Base-by-base conservation (phyloP, 1,140 invertebrate species). In the Drosophila navojoa region DNA sequence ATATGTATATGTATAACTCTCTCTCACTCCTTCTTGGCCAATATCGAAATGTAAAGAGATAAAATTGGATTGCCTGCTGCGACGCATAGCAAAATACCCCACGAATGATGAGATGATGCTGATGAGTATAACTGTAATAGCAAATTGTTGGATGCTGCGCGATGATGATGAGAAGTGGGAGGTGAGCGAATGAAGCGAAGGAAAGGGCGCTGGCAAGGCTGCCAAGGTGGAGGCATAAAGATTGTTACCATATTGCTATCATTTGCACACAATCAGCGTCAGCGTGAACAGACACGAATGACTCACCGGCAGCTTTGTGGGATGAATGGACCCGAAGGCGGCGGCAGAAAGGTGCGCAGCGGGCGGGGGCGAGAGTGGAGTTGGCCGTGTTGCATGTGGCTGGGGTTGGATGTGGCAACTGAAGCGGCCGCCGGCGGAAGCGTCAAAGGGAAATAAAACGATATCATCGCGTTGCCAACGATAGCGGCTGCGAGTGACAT, bases 181-280 rank as follows among this genome's bases (percentile, higher is more conserved):
- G 29, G 6, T 53, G 13, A 4, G 45, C 25, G 32, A 29, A 4
- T 29, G 19, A 9, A 13, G 19, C 19, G 19, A 22, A 7, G 5
- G 1, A 13, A 9, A 0, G 16, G 52, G n/a, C 0, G 4, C 19
- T 3, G 5, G 22, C 19, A 38, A 11, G 35, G 1, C n/a, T 44
- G 53, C 5, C 22, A 29, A 60, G 71, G 32, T 67, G 54, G 63
- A 58, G 68, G 80, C 77, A 82, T 82, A 82, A 89, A 87, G 84
- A 87, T 87, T 89, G 82, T 87, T 82, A 72, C 79, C 82, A 87
- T 87, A 87, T 87, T 89, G 82, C 82, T 87, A 87, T 87, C 84
- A 87, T 87, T 89, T 87, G 84, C 82, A 87, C 82, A 82, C 82
- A 87, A 87, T 87, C 82, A 89, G 61, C 67, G 55, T 57, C 66